These are phyloP conservation scores for Erythrolamprus reginae DNA, from an alignment of 2,113 vertebrate species.

Conservation along the genomic window DNA sequence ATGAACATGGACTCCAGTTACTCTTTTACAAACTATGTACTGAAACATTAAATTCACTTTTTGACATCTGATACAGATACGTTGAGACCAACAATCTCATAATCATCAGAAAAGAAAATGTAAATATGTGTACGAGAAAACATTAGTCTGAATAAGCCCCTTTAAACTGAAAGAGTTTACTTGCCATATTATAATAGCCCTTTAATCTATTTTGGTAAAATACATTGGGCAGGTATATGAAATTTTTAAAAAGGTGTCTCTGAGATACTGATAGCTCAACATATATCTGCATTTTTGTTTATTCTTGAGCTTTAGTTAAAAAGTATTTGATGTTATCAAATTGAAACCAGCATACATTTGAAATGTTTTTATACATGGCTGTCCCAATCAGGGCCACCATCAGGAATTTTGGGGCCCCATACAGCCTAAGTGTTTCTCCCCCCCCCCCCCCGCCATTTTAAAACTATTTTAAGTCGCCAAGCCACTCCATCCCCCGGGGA, in stretches of 20 bases:
- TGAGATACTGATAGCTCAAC: not conserved
- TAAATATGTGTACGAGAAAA: not conserved
- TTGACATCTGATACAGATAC: not conserved
- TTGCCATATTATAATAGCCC: not conserved
- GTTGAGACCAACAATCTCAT: not conserved
- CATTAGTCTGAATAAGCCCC: not conserved
- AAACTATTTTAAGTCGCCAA: no score
- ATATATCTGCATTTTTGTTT: not conserved
- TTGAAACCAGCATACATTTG: no score
- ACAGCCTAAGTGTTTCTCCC: no score
- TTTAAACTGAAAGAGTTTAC: not conserved
- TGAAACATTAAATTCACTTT: not conserved
- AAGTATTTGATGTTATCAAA: not conserved
- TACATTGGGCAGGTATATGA: not conserved
- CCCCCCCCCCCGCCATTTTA: no score
- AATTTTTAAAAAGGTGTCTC: not conserved
- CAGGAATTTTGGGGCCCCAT: no score
- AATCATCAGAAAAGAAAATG: not conserved
- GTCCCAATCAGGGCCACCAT: no score
- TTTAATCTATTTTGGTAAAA: not conserved
- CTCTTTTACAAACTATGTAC: conserved; percentile 11
- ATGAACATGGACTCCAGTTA: conserved; percentile 25
- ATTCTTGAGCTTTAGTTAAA: not conserved
- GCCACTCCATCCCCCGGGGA: no score
- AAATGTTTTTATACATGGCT: not conserved